Evolutionary conservation across 2,888 invertebrate species (phyloP), one percentile per base, ranked within the genome.

Genomic region (Corythucha ciliata): DNA sequence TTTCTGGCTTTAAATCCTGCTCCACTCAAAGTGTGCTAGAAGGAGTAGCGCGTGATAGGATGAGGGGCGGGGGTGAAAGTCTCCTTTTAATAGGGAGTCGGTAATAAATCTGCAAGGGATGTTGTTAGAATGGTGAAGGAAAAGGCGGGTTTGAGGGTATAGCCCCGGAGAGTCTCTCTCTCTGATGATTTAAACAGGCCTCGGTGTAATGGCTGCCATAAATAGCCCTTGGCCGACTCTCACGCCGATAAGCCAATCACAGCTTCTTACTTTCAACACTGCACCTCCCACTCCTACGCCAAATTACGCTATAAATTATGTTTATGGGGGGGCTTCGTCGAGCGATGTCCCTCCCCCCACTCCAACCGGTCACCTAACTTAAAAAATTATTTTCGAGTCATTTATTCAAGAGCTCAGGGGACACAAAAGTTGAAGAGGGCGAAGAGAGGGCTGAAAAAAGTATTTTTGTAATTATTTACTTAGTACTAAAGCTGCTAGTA

Each of bases 181-280:
- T 36, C 39, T 50, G 50, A 54, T 54, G 54, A 54, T 54, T 54
- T 54, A 54, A 54, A 50, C 50, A 50, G 50, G 50, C 52, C 47
- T 47, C 50, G 33, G 45, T 40, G 49, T 54, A 54, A 54, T 54
- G 54, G 54, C 51, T 40, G 22, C 51, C 52, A 54, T 56, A 54
- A 56, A 53, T 50, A 51, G 54, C 56, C 48, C 34, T 51, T 46
- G 56, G 53, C 51, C 53, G 46, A 53, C 56, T 48, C 53, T 52
- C 46, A 48, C 54, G 47, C 51, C 57, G 54, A 57, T 57, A 53
- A 55, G 57, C 59, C 54, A 55, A 55, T 48, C 56, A 52, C 54
- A 50, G 53, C 57, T 56, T 53, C 50, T 53, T 46, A 48, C 42
- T 51, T 45, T 48, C 54, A 44, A 49, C 54, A 45, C 52, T 36